These are phyloP conservation scores for Mixornis gularis DNA, from an alignment of 2,113 vertebrate species.

Conservation along the genomic window DNA sequence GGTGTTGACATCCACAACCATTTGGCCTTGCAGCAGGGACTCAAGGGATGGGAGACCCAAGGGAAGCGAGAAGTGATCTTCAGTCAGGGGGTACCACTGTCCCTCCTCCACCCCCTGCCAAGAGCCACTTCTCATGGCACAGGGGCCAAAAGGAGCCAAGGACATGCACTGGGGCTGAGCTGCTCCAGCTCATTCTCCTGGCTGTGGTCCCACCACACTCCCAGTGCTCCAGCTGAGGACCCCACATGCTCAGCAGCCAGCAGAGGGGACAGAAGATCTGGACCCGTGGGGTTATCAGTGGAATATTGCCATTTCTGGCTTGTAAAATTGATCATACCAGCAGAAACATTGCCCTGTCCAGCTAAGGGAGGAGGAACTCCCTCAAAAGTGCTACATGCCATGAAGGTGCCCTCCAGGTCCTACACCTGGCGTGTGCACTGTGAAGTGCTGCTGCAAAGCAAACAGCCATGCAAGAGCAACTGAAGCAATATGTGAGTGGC, in stretches of 20 bases:
- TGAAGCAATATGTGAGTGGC: background rate
- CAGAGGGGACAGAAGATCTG: background rate
- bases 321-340: background rate
- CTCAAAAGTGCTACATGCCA: background rate
- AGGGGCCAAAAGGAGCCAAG: background rate
- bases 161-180: rapidly evolving
- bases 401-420: background rate
- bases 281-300: rapidly evolving
- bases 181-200: background rate
- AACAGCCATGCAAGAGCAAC: background rate
- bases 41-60: background rate
- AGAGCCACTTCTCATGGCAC: background rate
- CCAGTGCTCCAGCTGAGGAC: background rate
- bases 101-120: background rate
- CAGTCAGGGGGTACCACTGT: too few species aligned
- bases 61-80: rapidly evolving
- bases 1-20: background rate
- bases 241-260: background rate
- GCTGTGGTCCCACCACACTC: background rate
- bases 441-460: background rate
- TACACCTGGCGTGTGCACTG: rapidly evolving
- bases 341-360: background rate
- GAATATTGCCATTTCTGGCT: background rate
- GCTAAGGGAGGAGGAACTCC: background rate
- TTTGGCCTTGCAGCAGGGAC: background rate